These are phyloP conservation scores for Peromyscus eremicus DNA, from an alignment of 2,797 vertebrate species.

Conservation along the genomic window DNA sequence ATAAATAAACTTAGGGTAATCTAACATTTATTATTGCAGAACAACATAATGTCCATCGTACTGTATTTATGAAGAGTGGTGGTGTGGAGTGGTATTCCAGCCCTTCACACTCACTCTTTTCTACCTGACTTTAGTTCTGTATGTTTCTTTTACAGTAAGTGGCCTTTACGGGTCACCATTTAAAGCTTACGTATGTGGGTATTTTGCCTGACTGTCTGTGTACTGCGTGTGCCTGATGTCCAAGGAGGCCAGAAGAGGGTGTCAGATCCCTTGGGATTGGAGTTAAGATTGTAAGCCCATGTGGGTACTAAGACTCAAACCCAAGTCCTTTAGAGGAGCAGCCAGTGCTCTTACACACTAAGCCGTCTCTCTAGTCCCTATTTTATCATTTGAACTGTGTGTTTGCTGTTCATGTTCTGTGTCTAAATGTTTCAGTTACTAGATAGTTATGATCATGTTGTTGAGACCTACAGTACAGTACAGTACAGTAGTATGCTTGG, in stretches of 20 bases:
- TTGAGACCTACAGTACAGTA: neutral
- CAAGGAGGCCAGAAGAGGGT: neutral
- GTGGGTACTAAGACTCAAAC: neutral
- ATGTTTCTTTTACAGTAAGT: neutral
- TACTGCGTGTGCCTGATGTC: neutral
- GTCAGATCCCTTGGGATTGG: neutral
- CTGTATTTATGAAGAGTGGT: neutral
- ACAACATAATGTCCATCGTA: neutral
- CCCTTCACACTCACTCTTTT: too few species aligned
- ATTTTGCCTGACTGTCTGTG: neutral
- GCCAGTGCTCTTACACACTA: neutral
- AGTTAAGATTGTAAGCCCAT: neutral
- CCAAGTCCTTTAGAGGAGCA: neutral
- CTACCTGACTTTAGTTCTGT: neutral
- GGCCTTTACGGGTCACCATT: neutral
- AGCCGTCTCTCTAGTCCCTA: neutral
- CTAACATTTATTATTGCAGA: neutral
- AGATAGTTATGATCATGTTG: neutral
- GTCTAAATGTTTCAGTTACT: neutral
- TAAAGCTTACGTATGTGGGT: neutral
- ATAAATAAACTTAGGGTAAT: neutral
- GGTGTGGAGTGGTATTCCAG: neutral
- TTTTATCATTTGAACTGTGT: neutral
- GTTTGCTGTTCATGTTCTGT: neutral
- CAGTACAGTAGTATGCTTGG: neutral